A percentile compares a stretch with the other conserved stretches of the same genome.
Conservation (phyloP, 2,888 invertebrate species). For the Tridacna crocea region DNA sequence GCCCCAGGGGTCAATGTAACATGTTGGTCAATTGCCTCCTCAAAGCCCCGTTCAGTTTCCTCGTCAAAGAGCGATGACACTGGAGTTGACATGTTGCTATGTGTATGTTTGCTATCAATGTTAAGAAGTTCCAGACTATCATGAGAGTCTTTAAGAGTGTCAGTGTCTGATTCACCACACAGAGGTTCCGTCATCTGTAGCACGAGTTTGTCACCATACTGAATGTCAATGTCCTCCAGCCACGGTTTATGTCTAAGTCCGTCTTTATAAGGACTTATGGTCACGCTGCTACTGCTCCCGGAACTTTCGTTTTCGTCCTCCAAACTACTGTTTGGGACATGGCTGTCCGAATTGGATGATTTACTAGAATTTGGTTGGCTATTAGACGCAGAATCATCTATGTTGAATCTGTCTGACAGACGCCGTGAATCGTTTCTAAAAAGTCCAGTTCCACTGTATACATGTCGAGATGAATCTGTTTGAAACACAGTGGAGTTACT, state of each 20-base stretch:
- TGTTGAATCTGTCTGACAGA: conserved; percentile 16
- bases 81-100: conserved; percentile 53
- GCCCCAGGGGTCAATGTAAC: conserved; percentile 30
- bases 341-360: conserved; percentile 16
- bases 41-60: conserved; percentile 74
- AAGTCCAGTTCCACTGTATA: conserved; percentile 9
- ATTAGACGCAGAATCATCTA: conserved; percentile 6
- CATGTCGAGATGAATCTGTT: conserved; percentile 6
- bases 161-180: conserved; percentile 57
- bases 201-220: conserved; percentile 6
- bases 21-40: conserved; percentile 70
- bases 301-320: conserved; percentile 42
- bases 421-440: conserved; percentile 18
- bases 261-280: conserved; percentile 63
- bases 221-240: conserved; percentile 61
- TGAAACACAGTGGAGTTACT: neutral
- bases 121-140: conserved; percentile 27
- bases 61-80: conserved; percentile 70
- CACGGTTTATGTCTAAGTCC: conserved; percentile 60
- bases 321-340: neutral
- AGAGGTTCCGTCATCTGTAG: conserved; percentile 46
- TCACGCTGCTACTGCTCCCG: conserved; percentile 61
- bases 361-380: conserved; percentile 22
- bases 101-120: conserved; percentile 13
- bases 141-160: conserved; percentile 44